Conservation (phyloP, 2,113 vertebrate species). For the Sitta europaea region DNA sequence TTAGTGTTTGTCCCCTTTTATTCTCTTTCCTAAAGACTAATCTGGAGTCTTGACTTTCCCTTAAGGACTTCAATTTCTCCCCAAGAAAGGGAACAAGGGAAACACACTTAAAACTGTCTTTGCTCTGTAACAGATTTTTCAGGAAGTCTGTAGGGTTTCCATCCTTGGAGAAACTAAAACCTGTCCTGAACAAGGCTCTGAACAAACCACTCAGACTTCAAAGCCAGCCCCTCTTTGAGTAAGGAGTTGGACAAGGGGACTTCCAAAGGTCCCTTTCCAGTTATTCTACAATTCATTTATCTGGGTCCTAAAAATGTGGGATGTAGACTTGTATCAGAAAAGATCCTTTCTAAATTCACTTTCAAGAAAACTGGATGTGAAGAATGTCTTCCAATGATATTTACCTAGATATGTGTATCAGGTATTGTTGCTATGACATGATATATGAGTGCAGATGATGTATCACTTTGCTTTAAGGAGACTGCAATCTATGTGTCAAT, state of each 20-base stretch:
- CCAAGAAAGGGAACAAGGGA: background rate
- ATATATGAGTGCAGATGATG: background rate
- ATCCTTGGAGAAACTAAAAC: background rate
- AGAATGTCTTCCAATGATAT: background rate
- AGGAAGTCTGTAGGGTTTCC: background rate
- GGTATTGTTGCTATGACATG: background rate
- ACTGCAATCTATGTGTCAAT: slow-evolving; percentile 1
- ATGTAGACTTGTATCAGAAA: background rate
- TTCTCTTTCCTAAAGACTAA: background rate
- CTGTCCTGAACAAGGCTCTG: background rate
- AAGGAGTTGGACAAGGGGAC: background rate
- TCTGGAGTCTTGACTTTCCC: background rate
- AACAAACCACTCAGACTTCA: background rate
- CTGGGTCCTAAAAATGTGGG: background rate
- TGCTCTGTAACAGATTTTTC: background rate
- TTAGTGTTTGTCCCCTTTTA: background rate
- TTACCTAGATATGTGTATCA: background rate
- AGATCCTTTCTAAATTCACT: background rate
- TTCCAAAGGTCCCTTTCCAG: background rate
- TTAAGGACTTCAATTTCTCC: background rate
- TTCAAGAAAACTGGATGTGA: background rate
- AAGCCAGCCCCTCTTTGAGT: background rate
- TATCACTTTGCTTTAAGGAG: slow-evolving; percentile 2
- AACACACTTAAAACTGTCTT: background rate
- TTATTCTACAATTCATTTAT: background rate